Percentiles rank a stretch among this genome's conserved stretches.
Conservation (phyloP, 2,888 invertebrate species). For the Thera britannica region DNA sequence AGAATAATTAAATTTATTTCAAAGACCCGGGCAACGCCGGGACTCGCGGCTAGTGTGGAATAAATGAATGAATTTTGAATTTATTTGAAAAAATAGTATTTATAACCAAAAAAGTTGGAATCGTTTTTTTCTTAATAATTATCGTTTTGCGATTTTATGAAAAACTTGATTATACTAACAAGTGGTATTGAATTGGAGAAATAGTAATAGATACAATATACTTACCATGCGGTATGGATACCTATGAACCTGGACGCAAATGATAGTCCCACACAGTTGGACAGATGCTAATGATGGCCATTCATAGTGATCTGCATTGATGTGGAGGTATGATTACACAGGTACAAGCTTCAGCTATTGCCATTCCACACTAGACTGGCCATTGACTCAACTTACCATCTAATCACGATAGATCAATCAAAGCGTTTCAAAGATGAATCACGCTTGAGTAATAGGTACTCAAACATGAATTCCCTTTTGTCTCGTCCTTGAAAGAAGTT, state of each 20-base stretch:
- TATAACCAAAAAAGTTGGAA: no score
- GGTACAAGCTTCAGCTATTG: constrained; percentile 46
- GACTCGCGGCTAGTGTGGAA: no score
- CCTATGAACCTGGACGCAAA: constrained; percentile 50
- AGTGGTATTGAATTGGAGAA: no score
- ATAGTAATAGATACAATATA: no score
- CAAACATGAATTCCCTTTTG: neutral
- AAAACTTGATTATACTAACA: no score
- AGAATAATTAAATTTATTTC: no score
- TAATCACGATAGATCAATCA: constrained; percentile 36
- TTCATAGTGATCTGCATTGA: constrained; percentile 77
- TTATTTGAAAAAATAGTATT: no score
- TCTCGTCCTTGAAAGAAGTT: no score
- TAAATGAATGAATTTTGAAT: no score
- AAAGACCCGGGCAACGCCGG: no score
- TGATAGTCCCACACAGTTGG: constrained; percentile 60
- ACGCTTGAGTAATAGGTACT: constrained; percentile 11
- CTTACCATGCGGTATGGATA: constrained; percentile 1
- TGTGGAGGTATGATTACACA: constrained; percentile 67
- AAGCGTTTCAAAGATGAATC: constrained; percentile 30
- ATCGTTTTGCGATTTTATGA: no score
- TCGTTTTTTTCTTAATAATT: no score
- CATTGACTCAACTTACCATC: constrained; percentile 31
- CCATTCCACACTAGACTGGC: constrained; percentile 37
- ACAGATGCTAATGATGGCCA: constrained; percentile 72